phyloP scores from a whole-genome alignment of 2,888 invertebrate genomes.

The Onchidella celtica region DNA sequence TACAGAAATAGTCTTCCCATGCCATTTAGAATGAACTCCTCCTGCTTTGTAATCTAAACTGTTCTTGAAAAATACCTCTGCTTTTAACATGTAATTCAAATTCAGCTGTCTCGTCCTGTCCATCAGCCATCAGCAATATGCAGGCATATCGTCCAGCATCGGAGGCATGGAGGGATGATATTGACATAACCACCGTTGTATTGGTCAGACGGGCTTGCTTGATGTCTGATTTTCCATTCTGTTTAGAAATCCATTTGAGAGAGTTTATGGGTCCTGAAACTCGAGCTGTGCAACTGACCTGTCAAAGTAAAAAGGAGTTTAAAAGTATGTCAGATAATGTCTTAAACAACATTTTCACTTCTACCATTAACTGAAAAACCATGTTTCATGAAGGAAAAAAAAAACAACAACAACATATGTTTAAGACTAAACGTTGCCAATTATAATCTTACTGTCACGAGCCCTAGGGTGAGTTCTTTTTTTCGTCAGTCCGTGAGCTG shows the following conservation, averaged over 20 bases:
- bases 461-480: too few relatives aligned
- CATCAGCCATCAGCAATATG: slow-evolving; percentile 48
- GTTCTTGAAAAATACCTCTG: slow-evolving; percentile 39
- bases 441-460: too few relatives aligned
- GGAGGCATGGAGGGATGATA: slow-evolving; percentile 51
- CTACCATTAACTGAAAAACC: too few relatives aligned
- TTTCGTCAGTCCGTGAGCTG: too few relatives aligned
- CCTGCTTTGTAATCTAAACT: too few relatives aligned
- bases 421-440: too few relatives aligned
- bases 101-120: slow-evolving; percentile 45
- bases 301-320: background rate
- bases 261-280: slow-evolving; percentile 7
- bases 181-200: slow-evolving; percentile 47
- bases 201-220: background rate
- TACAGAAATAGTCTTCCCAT: too few relatives aligned
- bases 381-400: too few relatives aligned
- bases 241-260: slow-evolving; percentile 26
- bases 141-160: slow-evolving; percentile 59
- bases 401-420: too few relatives aligned
- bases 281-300: slow-evolving; percentile 42
- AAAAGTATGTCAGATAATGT: background rate
- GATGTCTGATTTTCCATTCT: slow-evolving; percentile 14
- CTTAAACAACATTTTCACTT: background rate
- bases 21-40: too few relatives aligned
- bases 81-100: slow-evolving; percentile 50